Evolutionary conservation across 2,888 invertebrate genomes (phyloP).

Genomic region (Colletes collaris): DNA sequence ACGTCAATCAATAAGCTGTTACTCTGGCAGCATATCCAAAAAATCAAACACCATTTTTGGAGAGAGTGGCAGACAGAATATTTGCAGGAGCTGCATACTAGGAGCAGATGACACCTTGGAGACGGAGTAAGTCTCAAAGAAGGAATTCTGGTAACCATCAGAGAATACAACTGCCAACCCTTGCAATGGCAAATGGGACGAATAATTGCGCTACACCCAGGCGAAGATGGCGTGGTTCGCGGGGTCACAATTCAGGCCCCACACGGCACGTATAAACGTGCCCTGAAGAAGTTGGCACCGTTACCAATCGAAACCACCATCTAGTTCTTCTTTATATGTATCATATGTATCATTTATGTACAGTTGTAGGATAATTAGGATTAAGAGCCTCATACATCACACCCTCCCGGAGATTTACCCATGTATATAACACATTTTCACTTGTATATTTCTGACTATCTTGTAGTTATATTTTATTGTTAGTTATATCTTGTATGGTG

Average conservation of each 20-base stretch:
- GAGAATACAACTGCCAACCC: slow-evolving; percentile 1
- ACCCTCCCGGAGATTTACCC: too few relatives aligned
- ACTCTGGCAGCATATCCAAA: not conserved
- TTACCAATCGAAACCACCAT: not conserved
- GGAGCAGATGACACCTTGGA: not conserved
- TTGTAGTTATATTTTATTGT: too few relatives aligned
- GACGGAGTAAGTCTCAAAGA: not conserved
- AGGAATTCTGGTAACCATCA: not conserved
- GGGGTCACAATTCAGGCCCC: not conserved
- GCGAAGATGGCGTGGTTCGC: slow-evolving; percentile 4
- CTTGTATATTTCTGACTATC: too few relatives aligned
- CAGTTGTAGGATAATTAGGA: too few relatives aligned
- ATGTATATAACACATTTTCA: too few relatives aligned
- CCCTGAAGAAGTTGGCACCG: slow-evolving; percentile 1
- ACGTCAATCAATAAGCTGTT: not conserved
- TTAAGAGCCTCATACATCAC: too few relatives aligned
- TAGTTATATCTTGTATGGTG: too few relatives aligned
- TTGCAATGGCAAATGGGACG: slow-evolving; percentile 1
- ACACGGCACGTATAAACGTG: not conserved
- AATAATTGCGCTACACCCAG: not conserved
- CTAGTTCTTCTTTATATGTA: too few relatives aligned
- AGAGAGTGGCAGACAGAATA: slow-evolving; percentile 6
- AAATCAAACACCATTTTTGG: not conserved
- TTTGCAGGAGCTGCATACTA: slow-evolving; percentile 3
- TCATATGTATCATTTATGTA: too few relatives aligned